Conservation (phyloP, 92 coral and sea anemone species). For the Porites evermanni region DNA sequence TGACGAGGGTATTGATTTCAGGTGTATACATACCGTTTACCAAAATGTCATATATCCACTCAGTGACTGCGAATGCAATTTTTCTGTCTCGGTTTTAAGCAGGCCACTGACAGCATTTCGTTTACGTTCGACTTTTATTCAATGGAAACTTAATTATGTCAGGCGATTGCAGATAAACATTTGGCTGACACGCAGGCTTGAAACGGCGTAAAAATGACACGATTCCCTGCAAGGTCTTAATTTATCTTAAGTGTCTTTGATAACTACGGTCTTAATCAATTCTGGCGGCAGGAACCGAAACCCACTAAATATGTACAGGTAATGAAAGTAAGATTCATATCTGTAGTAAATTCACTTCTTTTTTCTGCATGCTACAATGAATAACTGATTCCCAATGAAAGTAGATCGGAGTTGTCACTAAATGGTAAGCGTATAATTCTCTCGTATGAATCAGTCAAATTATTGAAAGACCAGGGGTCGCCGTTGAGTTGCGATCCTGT, state of each 20-base stretch:
- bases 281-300: not conserved
- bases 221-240: not conserved
- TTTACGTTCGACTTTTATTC: not conserved
- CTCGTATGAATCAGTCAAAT: too few species aligned
- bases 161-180: not conserved
- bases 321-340: not conserved
- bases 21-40: not conserved
- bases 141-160: not conserved
- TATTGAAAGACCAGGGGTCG: too few species aligned
- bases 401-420: too few species aligned
- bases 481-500: too few species aligned
- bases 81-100: not conserved
- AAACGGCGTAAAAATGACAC: not conserved
- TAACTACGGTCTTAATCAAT: not conserved
- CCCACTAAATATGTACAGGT: not conserved
- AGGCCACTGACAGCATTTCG: not conserved
- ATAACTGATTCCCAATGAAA: too few species aligned
- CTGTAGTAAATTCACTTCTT: not conserved
- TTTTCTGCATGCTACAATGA: not conserved
- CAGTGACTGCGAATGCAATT: not conserved
- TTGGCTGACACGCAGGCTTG: not conserved
- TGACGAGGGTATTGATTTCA: too few species aligned
- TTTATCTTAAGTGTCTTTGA: conserved; percentile 15
- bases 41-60: not conserved
- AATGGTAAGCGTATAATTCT: too few species aligned